Conservation (phyloP, 2,888 invertebrate species). For the Drosophila pseudotalamancana region DNA sequence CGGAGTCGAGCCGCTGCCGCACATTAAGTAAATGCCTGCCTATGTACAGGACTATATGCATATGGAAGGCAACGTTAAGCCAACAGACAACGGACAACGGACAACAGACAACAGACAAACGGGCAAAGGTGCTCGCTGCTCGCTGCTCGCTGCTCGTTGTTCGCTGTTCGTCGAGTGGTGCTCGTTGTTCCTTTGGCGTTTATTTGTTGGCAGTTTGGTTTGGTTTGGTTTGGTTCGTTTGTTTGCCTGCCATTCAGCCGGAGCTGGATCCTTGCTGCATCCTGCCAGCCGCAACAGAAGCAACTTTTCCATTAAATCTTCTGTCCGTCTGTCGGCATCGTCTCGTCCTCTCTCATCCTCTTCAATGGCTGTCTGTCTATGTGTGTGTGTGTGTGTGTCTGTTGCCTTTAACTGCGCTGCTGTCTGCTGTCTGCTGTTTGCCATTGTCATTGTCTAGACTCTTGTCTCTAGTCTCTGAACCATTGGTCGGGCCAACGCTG, state of each 20-base stretch:
- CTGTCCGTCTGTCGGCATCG: constrained; percentile 39
- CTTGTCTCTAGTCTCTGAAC: constrained; percentile 30
- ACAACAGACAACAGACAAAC: background rate
- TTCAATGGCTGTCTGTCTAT: constrained; percentile 4
- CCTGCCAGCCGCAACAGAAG: constrained; percentile 43
- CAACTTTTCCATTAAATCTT: constrained; percentile 78
- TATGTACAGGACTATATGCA: constrained; percentile 41
- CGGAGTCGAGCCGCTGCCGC: constrained; percentile 25
- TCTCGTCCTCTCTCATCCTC: constrained; percentile 13
- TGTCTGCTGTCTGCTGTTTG: constrained; percentile 40
- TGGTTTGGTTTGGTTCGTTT: constrained; percentile 52
- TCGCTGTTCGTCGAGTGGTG: constrained; percentile 22
- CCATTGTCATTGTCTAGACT: constrained; percentile 76
- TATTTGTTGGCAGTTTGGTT: constrained; percentile 67
- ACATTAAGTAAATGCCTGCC: constrained; percentile 73
- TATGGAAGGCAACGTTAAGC: constrained; percentile 58
- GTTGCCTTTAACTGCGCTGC: constrained; percentile 27
- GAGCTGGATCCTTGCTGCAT: constrained; percentile 33
- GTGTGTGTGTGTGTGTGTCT: constrained; percentile 23
- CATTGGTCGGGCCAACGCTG: constrained; percentile 27
- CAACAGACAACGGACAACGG: constrained; percentile 38
- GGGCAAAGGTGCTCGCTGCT: constrained; percentile 23
- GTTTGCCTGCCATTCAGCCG: constrained; percentile 30
- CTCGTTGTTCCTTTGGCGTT: constrained; percentile 60
- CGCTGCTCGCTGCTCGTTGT: too few species aligned